Base-by-base conservation (phyloP, 1,140 invertebrate species). In the Sipha flava region DNA sequence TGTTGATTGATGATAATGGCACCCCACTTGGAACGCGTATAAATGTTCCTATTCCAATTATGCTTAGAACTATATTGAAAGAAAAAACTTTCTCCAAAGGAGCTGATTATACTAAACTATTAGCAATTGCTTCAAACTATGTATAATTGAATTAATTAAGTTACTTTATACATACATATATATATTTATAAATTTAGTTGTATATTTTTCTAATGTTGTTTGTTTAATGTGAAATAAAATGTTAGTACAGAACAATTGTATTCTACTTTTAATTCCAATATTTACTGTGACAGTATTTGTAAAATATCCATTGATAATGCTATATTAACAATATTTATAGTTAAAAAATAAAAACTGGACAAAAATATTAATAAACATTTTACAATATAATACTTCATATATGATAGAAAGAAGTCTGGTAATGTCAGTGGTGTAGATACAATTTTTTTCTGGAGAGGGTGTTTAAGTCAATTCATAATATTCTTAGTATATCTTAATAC, bases 1-100 rank as follows among this genome's bases (percentile, higher is more conserved):
- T 99, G 1, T 86, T 99, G 0, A 93, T 99, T 75, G 96, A 99
- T 84, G 96, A 99, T 83, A 94, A 91, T 86, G 96, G 96, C 16
- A 93, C 90, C 29, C 96, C 97, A 1, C 86, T 98, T 14, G 98
- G 98, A 31, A 99, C 94, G 4, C 89, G 97, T 81, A 96, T 99
- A 82, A 91, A 93, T 83, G 95, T 95, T 16, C 98, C 98, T 0
- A 94, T 99, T 82, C 98, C 98, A 7, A 93, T 95, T 4, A 89
- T 95, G 64, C 86, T 99, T n/a, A 87, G 97, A 80, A 94, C 92
- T 9, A 93, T 94, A 79, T 86, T 95, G 10, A 95, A 94, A 86
- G 89, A 94, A 82, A 93, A 92, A 83, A 94, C 92, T 0, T 87
- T 91, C 77, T 87, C 90, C 0, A 97, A 97, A 87, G 92, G 93